Conservation (phyloP, 2,888 invertebrate species). For the Drosophila phalerata region DNA sequence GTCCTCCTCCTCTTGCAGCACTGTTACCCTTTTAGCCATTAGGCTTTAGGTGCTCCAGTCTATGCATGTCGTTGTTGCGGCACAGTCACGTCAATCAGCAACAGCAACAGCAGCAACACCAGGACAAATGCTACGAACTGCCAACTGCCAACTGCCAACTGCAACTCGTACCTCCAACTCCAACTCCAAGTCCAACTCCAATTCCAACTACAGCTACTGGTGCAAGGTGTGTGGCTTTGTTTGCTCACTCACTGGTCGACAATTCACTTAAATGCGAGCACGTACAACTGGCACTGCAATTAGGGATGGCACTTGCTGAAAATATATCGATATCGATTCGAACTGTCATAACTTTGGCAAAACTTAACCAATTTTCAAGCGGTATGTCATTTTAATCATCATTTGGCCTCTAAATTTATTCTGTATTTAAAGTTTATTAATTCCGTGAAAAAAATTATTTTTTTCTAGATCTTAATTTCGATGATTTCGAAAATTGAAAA, state of each 20-base stretch:
- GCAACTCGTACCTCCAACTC: background rate
- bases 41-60: conserved; percentile 60
- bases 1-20: background rate
- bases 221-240: conserved; percentile 62
- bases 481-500: no score
- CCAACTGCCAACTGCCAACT: background rate
- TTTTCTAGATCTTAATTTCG: no score
- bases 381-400: no score
- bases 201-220: conserved; percentile 1
- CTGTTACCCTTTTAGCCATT: conserved; percentile 33
- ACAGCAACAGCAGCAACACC: conserved; percentile 16
- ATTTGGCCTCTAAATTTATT: no score
- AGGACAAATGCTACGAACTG: conserved; percentile 35
- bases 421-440: no score
- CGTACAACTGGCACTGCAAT: conserved; percentile 32
- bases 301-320: background rate
- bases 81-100: conserved; percentile 51
- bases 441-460: no score
- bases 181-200: conserved; percentile 11
- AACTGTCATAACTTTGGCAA: no score
- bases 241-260: conserved; percentile 59
- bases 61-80: conserved; percentile 54
- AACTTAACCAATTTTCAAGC: no score
- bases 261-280: conserved; percentile 70
- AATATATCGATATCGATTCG: no score